Conservation (phyloP, 1,140 invertebrate genomes). For the Bathynomus jamesi region DNA sequence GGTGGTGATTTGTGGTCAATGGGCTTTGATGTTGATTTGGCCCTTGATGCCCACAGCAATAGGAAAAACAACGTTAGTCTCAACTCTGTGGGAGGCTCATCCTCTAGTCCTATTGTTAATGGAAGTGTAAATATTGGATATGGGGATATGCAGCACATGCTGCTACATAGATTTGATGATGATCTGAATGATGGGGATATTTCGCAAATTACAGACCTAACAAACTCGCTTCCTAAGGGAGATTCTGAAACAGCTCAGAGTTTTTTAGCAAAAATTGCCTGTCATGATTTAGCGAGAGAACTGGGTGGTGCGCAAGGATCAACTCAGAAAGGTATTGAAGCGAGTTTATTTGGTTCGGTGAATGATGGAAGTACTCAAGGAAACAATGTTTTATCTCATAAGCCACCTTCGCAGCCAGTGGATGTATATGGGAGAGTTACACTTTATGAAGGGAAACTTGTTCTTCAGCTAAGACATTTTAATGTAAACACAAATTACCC, state of each 20-base stretch:
- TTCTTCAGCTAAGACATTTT: constrained; percentile 15
- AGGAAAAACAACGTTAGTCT: background rate
- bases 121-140: background rate
- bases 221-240: background rate
- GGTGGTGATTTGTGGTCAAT: background rate
- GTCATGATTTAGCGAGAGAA: background rate
- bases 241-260: background rate
- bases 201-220: background rate
- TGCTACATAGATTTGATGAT: background rate
- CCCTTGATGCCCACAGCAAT: background rate
- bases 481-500: constrained; percentile 34
- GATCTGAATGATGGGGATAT: background rate
- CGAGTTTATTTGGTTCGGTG: background rate
- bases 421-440: constrained; percentile 14
- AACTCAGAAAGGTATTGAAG: background rate
- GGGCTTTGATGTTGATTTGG: background rate
- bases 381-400: background rate
- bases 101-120: background rate
- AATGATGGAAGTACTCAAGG: background rate
- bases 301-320: background rate
- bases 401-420: background rate
- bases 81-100: background rate
- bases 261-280: background rate
- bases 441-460: constrained; percentile 11
- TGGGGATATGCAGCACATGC: background rate